A percentile compares a stretch with the other conserved stretches of the same genome.
Evolutionary conservation across 2,888 invertebrate species (phyloP).

Genomic region (Apantesis nais): DNA sequence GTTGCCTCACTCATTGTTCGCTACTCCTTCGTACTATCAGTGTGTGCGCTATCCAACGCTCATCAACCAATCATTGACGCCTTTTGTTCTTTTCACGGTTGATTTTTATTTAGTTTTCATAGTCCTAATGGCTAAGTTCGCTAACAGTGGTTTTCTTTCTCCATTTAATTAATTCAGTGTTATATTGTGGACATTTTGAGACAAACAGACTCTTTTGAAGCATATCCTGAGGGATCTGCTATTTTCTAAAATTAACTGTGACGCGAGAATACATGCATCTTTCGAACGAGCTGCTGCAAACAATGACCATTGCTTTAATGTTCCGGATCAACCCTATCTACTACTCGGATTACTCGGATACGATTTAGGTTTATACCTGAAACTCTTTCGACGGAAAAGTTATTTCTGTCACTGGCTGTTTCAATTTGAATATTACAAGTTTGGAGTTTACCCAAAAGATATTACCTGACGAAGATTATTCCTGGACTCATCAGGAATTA

Average conservation of each 20-base stretch:
- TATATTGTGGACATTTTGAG: conserved; percentile 43
- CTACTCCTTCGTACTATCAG: conserved; percentile 49
- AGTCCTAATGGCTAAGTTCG: conserved; percentile 80
- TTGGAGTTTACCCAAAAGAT: conserved; percentile 78
- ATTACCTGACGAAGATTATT: conserved; percentile 69
- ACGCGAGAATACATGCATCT: conserved; percentile 78
- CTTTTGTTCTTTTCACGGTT: conserved; percentile 25
- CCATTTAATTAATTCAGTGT: conserved; percentile 63
- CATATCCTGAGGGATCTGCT: conserved; percentile 37
- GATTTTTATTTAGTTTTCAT: conserved; percentile 32
- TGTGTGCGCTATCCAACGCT: conserved; percentile 47
- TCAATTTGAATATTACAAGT: conserved; percentile 81
- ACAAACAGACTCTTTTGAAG: conserved; percentile 31
- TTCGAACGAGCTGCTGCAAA: conserved; percentile 73
- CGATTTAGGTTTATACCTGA: conserved; percentile 76
- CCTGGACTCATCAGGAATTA: conserved; percentile 41
- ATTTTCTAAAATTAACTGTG: conserved; percentile 66
- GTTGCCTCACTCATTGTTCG: conserved; percentile 53
- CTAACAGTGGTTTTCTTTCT: conserved; percentile 76
- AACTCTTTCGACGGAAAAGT: conserved; percentile 60
- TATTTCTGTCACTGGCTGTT: conserved; percentile 78
- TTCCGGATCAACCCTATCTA: conserved; percentile 88
- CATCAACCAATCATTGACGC: conserved; percentile 21
- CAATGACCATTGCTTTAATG: conserved; percentile 81
- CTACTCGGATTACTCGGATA: conserved; percentile 89